Evolutionary conservation across 2,888 invertebrate genomes (phyloP), one percentile per base, ranked within the genome.

Genomic region (Epiperipatus broadwayi): DNA sequence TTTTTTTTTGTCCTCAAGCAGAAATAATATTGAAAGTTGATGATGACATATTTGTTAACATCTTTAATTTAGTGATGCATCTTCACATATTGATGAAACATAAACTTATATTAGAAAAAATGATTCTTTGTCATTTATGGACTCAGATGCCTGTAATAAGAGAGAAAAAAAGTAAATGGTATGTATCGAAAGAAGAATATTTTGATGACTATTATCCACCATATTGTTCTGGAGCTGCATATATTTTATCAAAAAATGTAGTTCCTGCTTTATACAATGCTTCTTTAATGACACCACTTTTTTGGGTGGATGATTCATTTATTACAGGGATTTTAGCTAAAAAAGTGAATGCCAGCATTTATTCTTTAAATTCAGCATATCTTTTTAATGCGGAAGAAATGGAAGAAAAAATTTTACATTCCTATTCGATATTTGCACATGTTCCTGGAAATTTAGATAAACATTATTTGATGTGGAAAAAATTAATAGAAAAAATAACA

Each of bases 171-270:
- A 81, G 73, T 52, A 83, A 83, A 55, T 83, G 83, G 83, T 81
- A 66, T 57, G 79, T 81, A 0, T 70, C 72, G 0, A 52, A 56
- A 40, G 57, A 68, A 5, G 81, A 81, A 54, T 83, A 71, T 52
- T 43, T 60, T 1, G 54, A 56, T 10, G 58, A 65, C 15, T 49
- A 54, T 1, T 84, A 81, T 56, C 80, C 81, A 0, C 58, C 70
- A 14, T 83, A 78, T 54, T 58, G 80, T 5, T 80, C 80, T 4
- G 83, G 83, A 1, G 83, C 81, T 81, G 67, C 79, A 49, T 84
- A 84, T 48, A 62, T 79, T 18, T 37, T 41, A 31, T 29, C 15
- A 10, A 19, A 36, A 5, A 7, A 8, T 2, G 15, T 37, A 19
- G 37, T 19, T 10, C 31, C 21, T 3, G 7, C 19, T 8, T 12